Percentiles rank a stretch among this genome's conserved stretches.
These are phyloP conservation scores for Acrossocheilus wenchowensis DNA, from an alignment of 2,797 vertebrate species.

Conservation along the genomic window DNA sequence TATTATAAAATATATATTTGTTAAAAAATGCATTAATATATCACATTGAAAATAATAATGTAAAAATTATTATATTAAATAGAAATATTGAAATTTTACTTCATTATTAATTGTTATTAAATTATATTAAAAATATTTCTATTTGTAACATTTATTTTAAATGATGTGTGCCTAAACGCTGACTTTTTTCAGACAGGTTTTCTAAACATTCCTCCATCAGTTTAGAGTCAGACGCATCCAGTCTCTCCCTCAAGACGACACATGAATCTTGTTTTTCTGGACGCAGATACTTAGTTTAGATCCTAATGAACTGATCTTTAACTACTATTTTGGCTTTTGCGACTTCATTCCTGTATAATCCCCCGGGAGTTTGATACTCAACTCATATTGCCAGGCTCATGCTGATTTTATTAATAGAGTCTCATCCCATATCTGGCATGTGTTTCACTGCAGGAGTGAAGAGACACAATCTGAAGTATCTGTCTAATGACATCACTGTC, in stretches of 20 bases:
- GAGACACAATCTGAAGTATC: constrained; percentile 9
- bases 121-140: no score
- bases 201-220: no score
- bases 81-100: no score
- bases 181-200: no score
- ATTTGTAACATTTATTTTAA: no score
- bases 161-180: no score
- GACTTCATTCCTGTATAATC: background rate
- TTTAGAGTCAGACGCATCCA: no score
- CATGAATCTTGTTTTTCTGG: background rate
- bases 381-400: background rate
- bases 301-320: background rate
- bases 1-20: background rate
- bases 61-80: no score
- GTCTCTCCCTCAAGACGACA: background rate
- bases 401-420: constrained; percentile 30
- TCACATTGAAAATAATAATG: no score
- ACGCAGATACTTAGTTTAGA: background rate
- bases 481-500: background rate
- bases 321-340: background rate
- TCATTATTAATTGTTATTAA: no score
- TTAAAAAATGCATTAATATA: background rate
- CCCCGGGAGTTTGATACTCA: background rate
- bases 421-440: background rate
- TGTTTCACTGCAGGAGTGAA: background rate